These are phyloP conservation scores for Syndactyla subalaris DNA, from an alignment of 2,797 vertebrate genomes.

Conservation along the genomic window DNA sequence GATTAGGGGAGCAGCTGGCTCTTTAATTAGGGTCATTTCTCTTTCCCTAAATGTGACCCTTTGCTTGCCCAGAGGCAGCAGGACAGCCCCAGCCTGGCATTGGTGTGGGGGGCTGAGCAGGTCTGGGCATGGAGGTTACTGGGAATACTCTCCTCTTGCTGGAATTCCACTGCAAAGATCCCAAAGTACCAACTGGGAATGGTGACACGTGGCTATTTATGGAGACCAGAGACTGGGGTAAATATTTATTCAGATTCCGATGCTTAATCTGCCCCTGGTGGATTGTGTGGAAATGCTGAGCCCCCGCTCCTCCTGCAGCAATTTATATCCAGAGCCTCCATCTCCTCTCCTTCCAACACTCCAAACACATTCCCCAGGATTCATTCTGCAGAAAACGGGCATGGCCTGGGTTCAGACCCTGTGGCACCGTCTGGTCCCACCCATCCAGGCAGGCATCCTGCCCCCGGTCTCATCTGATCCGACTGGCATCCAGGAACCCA, in stretches of 20 bases:
- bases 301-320: neutral
- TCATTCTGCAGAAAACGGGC: neutral
- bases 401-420: neutral
- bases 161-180: neutral
- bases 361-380: neutral
- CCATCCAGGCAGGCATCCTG: neutral
- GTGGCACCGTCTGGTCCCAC: neutral
- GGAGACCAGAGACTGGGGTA: neutral
- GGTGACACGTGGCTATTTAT: neutral
- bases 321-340: neutral
- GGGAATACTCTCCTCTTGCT: neutral
- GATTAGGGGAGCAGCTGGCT: constrained; percentile 21
- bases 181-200: neutral
- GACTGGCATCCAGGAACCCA: neutral
- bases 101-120: neutral
- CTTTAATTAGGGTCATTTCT: neutral
- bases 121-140: neutral
- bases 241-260: neutral
- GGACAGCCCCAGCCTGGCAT: neutral
- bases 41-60: neutral
- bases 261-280: constrained; percentile 9
- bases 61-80: neutral
- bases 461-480: neutral
- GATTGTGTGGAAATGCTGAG: constrained; percentile 33
- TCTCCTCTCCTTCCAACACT: neutral